Base-by-base conservation (phyloP, 2,888 invertebrate species). In the Epinotia brunnichana region DNA sequence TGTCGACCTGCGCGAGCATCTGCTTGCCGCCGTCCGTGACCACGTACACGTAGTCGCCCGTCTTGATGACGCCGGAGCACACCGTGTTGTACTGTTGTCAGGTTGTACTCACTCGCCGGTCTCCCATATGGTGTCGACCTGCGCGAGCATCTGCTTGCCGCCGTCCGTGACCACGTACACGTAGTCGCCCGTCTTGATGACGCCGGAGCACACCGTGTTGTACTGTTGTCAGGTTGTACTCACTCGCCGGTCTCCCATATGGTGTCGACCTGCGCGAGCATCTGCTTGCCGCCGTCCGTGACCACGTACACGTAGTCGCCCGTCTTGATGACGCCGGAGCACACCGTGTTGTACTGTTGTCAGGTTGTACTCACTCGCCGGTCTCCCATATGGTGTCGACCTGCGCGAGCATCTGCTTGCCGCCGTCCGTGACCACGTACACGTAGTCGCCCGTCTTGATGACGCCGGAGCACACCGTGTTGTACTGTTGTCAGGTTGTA, bases 251-350 rank as follows among this genome's bases (percentile, higher is more conserved):
- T 97, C 82, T 97, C 97, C 99, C 99, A 99, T 84, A 99, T 97
- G 74, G 96, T 96, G 86, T 99, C 98, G 77, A 99, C 96, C 87
- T 99, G 97, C 13, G 98, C 97, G 75, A 99, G 96, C 81, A 98
- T 95, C 85, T 98, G 98, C 87, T 97, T 96, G 62, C 97, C 97
- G 17, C 97, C 97, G 81, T 97, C 97, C 0, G 97, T 97, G 74
- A 97, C 97, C 15, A 99, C 98, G 84, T 99, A 98, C 57, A 99
- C 99, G 87, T 96, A 98, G 90, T 99, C 99, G 0, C 99, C 98
- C 0, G 96, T 96, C 92, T 97, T 97, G 66, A 97, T 95, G 0
- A 96, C 95, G 2, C 97, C 97, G 61, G 96, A 96, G 80, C 96
- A 96, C 29, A 96, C 95, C 0, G 97, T 96, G 83, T 97, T 97